Evolutionary conservation across 2,888 invertebrate genomes (phyloP).

Genomic region (Agriopis aurantiaria): DNA sequence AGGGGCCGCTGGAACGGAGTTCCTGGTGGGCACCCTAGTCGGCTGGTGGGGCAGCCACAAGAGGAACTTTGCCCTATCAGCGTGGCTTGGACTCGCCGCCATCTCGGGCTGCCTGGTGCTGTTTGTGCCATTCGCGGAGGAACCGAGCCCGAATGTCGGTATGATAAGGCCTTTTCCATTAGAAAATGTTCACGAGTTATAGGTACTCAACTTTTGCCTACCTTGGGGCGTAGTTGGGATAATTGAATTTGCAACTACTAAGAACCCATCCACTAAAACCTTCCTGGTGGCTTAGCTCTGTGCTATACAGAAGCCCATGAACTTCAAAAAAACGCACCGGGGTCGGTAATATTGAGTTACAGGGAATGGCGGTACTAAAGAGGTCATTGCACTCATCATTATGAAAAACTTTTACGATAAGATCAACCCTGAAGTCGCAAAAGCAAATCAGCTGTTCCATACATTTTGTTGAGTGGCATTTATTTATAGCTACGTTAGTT

Average conservation of each 20-base stretch:
- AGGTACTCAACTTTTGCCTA: no score
- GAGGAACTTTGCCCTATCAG: slow-evolving; percentile 64
- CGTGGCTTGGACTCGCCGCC: slow-evolving; percentile 64
- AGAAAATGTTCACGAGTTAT: not conserved
- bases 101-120: slow-evolving; percentile 64
- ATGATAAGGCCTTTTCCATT: slow-evolving; percentile 36
- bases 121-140: slow-evolving; percentile 64
- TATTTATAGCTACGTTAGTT: not conserved
- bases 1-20: slow-evolving; percentile 63
- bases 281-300: no score
- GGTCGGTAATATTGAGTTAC: no score
- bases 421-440: no score
- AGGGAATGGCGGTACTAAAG: no score
- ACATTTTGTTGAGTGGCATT: not conserved
- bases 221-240: no score
- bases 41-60: slow-evolving; percentile 68
- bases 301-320: no score
- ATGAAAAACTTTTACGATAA: no score
- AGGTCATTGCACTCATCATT: no score
- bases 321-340: no score
- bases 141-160: slow-evolving; percentile 64
- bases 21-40: slow-evolving; percentile 59
- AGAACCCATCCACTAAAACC: no score
- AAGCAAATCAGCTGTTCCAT: not conserved
- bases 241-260: no score